A percentile compares a stretch with the other conserved stretches of the same genome.
Conservation (phyloP, 2,797 vertebrate genomes). For the Gadopsis bispinosus region DNA sequence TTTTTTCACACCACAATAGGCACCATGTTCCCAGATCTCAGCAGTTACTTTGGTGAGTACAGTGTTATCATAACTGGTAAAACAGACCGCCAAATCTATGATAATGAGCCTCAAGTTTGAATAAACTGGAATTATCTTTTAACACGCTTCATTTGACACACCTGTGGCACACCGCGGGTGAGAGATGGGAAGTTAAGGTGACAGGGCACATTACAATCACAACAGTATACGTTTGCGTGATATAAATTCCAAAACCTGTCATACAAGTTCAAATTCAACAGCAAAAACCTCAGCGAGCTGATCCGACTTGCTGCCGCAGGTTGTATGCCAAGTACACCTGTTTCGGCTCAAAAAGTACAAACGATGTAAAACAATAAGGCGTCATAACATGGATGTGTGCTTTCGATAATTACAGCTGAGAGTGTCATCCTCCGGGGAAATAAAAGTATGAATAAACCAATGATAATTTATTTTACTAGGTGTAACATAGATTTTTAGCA, state of each 20-base stretch:
- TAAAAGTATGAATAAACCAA: not conserved
- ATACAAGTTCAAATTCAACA: not conserved
- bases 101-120: slow-evolving; percentile 14
- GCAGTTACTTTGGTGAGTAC: slow-evolving; percentile 13
- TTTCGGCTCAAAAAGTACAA: slow-evolving; percentile 6
- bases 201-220: not conserved
- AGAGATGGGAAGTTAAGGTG: slow-evolving; percentile 5
- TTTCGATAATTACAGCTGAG: slow-evolving; percentile 11
- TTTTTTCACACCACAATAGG: not conserved
- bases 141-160: slow-evolving; percentile 29
- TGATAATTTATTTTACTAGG: not conserved
- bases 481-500: not conserved
- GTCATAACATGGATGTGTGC: slow-evolving; percentile 6
- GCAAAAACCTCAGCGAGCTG: not conserved
- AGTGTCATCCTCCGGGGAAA: not conserved
- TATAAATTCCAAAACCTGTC: not conserved
- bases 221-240: not conserved
- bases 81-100: slow-evolving; percentile 3
- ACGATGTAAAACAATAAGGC: slow-evolving; percentile 3
- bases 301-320: not conserved
- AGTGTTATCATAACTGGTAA: slow-evolving; percentile 11
- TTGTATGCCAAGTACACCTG: not conserved
- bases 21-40: slow-evolving; percentile 20
- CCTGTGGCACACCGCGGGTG: slow-evolving; percentile 18
- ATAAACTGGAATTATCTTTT: slow-evolving; percentile 32